These are phyloP conservation scores for Pocillopora verrucosa DNA, from an alignment of 64 coral and sea anemone species.

Conservation along the genomic window DNA sequence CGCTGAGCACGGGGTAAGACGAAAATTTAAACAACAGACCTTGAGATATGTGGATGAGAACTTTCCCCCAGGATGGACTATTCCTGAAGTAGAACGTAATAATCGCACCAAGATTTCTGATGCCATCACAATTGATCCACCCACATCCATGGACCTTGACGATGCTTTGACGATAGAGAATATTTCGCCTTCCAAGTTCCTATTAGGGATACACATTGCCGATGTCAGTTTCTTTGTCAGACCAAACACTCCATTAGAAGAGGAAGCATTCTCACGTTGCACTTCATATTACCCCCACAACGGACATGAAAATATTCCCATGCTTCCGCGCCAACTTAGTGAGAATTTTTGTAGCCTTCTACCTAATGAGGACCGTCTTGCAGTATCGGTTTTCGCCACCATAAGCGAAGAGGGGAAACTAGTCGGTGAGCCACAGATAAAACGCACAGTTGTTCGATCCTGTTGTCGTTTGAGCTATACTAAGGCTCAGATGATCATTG, in stretches of 20 bases:
- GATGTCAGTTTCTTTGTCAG: slow-evolving; percentile 83
- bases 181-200: neutral
- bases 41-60: neutral
- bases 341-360: slow-evolving; percentile 72
- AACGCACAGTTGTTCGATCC: slow-evolving; percentile 60
- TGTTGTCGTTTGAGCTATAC: slow-evolving; percentile 45
- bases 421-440: slow-evolving; percentile 26
- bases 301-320: slow-evolving; percentile 59
- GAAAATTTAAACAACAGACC: slow-evolving; percentile 44
- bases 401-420: slow-evolving; percentile 52
- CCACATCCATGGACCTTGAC: slow-evolving; percentile 73
- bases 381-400: slow-evolving; percentile 68
- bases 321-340: slow-evolving; percentile 77
- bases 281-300: slow-evolving; percentile 68
- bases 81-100: slow-evolving; percentile 48
- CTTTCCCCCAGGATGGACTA: slow-evolving; percentile 33
- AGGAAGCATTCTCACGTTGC: slow-evolving; percentile 65
- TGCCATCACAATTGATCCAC: slow-evolving; percentile 82
- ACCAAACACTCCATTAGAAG: slow-evolving; percentile 63
- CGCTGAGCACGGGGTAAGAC: slow-evolving; percentile 61
- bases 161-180: slow-evolving; percentile 73
- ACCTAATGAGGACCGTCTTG: slow-evolving; percentile 52
- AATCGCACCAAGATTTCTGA: slow-evolving; percentile 20
- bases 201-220: slow-evolving; percentile 82
- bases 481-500: slow-evolving; percentile 59